Base-by-base conservation (phyloP, 2,888 invertebrate species). In the Endotricha flammealis region DNA sequence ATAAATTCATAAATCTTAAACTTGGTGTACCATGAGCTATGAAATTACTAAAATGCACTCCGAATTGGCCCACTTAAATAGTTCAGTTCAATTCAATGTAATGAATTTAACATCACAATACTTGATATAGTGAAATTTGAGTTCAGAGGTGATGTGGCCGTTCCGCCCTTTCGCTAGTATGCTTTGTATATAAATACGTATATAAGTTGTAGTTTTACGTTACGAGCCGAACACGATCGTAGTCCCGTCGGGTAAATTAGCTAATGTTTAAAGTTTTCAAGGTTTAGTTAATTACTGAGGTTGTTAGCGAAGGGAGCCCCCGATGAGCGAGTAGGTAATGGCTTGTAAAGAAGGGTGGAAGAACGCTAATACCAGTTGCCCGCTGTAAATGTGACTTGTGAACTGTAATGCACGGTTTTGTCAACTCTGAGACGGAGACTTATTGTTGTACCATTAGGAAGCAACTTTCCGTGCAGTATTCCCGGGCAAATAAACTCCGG, bases 201-300 rank as follows among this genome's bases (percentile, higher is more conserved):
- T n/a, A 28, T 28, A 28, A 5, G 5, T 12, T 13, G 4, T 27
- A 33, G 16, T 33, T 27, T 1, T 24, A 25, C 36, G 36, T 39
- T 48, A 38, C 46, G 44, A 42, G 43, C 34, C 40, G 52, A 43
- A 53, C 44, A 46, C 45, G 50, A 53, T 53, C 47, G 46, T 34
- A 48, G 48, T 53, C 50, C 46, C 49, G 39, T 14, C 35, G 55
- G 61, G 57, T 60, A 68, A 70, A 73, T 75, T 70, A 72, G 67
- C 64, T 70, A 67, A 71, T 66, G 68, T 60, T 68, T 61, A 58
- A 75, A 77, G 71, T 78, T 75, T 65, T 64, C 62, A 69, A 66
- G 67, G 70, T 61, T 73, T 57, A 48, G 60, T 71, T 72, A 77
- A 77, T 76, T 77, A 77, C 64, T 50, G 53, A 55, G 64, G 53